Evolutionary conservation across 2,888 invertebrate genomes (phyloP).

Genomic region (Apoderus coryli): DNA sequence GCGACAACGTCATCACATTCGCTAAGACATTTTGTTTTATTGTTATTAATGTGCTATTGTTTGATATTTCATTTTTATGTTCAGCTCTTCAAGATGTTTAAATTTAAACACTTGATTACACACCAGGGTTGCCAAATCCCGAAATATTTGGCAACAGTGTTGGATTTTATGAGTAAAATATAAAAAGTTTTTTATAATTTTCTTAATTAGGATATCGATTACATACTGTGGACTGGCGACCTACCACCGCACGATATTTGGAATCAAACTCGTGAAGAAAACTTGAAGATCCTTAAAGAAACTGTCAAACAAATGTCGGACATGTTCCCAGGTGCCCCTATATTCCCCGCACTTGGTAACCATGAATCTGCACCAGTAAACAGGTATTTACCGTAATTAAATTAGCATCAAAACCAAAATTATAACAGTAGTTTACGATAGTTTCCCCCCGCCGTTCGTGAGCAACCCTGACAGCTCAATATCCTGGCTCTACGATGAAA

Average conservation of each 20-base stretch:
- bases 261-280: conserved; percentile 84
- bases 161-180: too few relatives aligned
- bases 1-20: too few relatives aligned
- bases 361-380: conserved; percentile 95
- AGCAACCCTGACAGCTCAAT: conserved; percentile 68
- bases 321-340: conserved; percentile 81
- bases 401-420: background rate
- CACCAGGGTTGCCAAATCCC: too few relatives aligned
- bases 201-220: conserved; percentile 64
- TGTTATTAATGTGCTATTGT: too few relatives aligned
- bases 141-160: too few relatives aligned
- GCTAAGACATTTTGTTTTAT: too few relatives aligned
- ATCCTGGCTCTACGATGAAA: conserved; percentile 82
- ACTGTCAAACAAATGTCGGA: conserved; percentile 74
- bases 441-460: conserved; percentile 78
- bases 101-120: too few relatives aligned
- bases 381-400: conserved; percentile 42
- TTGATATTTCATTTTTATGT: too few relatives aligned
- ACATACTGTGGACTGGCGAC: conserved; percentile 93
- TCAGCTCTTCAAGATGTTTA: too few relatives aligned
- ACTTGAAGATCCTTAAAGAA: conserved; percentile 70
- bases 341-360: conserved; percentile 91
- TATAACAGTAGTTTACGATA: too few relatives aligned
- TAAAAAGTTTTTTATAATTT: too few relatives aligned
- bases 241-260: conserved; percentile 91